Conservation (phyloP, 2,888 invertebrate genomes). For the Oxyteleia sp. region DNA sequence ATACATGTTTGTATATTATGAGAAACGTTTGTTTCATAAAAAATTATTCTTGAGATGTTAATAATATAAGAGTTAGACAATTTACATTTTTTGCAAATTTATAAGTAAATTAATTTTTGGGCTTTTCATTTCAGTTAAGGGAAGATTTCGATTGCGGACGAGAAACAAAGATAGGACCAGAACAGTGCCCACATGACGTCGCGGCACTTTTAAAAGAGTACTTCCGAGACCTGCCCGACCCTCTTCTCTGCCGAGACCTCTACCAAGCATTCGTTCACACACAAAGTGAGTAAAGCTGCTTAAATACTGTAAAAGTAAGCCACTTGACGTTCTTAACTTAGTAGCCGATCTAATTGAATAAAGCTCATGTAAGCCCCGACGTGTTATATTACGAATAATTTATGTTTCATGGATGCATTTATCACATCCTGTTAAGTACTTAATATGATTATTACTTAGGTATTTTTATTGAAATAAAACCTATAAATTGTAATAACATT, state of each 20-base stretch:
- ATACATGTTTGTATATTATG: no score
- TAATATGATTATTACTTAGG: no score
- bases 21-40: no score
- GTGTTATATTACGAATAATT: constrained; percentile 4
- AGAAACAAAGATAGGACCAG: constrained; percentile 91
- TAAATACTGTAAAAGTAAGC: constrained; percentile 34
- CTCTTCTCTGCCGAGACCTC: constrained; percentile 95
- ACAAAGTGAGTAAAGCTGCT: constrained; percentile 91
- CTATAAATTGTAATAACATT: no score
- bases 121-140: constrained; percentile 90
- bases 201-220: constrained; percentile 97
- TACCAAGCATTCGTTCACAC: constrained; percentile 96
- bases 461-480: no score
- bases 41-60: no score
- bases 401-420: neutral
- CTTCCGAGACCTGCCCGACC: constrained; percentile 97
- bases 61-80: no score
- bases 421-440: neutral
- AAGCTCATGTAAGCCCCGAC: constrained; percentile 13
- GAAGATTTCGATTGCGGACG: constrained; percentile 96
- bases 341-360: constrained; percentile 16
- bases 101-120: no score
- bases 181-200: constrained; percentile 97
- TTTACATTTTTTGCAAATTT: no score
- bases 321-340: constrained; percentile 19